Conservation (phyloP, 2,888 invertebrate genomes). For the Sipunculus nudus region DNA sequence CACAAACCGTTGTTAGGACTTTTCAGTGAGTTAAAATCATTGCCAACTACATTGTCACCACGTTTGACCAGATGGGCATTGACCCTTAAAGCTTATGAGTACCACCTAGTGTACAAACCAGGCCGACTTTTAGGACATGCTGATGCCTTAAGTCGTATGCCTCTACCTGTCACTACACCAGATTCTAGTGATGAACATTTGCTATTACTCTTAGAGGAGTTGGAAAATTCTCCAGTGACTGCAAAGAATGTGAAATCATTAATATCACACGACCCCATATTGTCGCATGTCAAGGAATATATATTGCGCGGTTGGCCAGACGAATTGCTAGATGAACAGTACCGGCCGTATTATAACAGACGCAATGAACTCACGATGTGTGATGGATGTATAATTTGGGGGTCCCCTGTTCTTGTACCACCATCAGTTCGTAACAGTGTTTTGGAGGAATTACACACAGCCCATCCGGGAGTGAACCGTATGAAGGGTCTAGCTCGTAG, state of each 20-base stretch:
- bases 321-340: background rate
- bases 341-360: no score
- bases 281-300: background rate
- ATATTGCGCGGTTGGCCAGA: slow-evolving; percentile 3
- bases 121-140: background rate
- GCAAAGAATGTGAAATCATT: background rate
- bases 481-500: no score
- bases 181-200: no score
- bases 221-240: background rate
- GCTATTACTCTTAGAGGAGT: no score
- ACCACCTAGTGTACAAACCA: background rate
- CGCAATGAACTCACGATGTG: no score
- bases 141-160: slow-evolving; percentile 5
- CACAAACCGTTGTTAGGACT: slow-evolving; percentile 29
- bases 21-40: slow-evolving; percentile 12
- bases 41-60: slow-evolving; percentile 52
- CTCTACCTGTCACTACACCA: background rate
- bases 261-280: background rate
- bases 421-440: no score
- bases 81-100: slow-evolving; percentile 3
- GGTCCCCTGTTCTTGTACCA: no score
- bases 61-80: slow-evolving; percentile 54
- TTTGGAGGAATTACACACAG: no score
- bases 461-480: no score
- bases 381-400: no score